Evolutionary conservation across 2,113 vertebrate species (phyloP), one percentile per base, ranked within the genome.

Genomic region (Rhabdornis inornatus): DNA sequence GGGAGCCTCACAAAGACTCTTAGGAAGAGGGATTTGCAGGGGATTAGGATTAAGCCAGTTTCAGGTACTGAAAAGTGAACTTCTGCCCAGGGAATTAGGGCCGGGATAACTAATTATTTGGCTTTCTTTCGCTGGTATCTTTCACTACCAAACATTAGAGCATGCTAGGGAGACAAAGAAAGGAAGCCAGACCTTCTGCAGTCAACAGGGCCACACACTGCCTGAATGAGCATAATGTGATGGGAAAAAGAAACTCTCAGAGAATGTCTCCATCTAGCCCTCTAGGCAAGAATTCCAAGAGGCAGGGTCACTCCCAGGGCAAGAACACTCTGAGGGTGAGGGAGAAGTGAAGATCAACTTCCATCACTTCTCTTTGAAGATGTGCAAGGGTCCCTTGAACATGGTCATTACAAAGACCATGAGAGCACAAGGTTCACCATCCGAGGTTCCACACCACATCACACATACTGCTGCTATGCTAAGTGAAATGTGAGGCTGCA

Each of bases 21-120:
- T 75, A 92, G 76, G 79, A 92, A 90, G 39, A 27, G 45, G 59
- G 87, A 93, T 96, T 96, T 96, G 83, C 64, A 89, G 68, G 53
- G 90, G 75, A 96, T 96, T 94, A 96, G 21, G 57, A 96, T 65
- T 95, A 92, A 94, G 71, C 81, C 89, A 78, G 92, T 96, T 96
- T 95, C 95, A 94, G 81, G 95, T 96, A 94, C 94, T 94, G 84
- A 90, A 83, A 93, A 92, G 90, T 93, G 75, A 97, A 94, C 64
- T 94, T 85, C 63, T 91, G 83, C 49, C 45, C 61, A 87, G 78
- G 74, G 92, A 94, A 94, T 97, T 95, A 95, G 35, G 86, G 53
- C 59, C 65, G 66, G 49, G 28, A 86, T 64, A 94, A 68, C 71
- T 95, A 96, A 96, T 90, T 91, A 88, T 79, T 94, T 95, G 66